Evolutionary conservation across 2,113 vertebrate species (phyloP), one percentile per base, ranked within the genome.

Genomic region (Heloderma charlesbogerti): DNA sequence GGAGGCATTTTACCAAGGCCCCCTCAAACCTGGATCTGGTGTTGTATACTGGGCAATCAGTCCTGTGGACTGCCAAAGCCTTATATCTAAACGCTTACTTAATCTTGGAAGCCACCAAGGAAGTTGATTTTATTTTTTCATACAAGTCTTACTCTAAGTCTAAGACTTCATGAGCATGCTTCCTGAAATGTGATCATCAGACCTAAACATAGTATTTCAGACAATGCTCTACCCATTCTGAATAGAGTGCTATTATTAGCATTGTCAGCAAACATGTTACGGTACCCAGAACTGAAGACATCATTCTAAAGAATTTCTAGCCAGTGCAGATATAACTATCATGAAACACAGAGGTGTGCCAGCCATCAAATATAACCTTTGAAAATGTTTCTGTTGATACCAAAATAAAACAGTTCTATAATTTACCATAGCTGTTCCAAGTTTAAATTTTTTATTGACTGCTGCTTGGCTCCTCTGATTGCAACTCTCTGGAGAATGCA

Each of bases 361-460:
- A 88, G 77, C 94, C 89, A 92, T 94, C 91, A 95, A 88, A 91
- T 29, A 88, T 74, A 3, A 54, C 4, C 37, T 95, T 94, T 94
- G 60, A 60, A 92, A 84, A 57, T 89, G 93, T 95, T 89, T 95
- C 82, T 80, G 43, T 93, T 91, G 69, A 45, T 93, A 81, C 86
- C 93, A 91, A 87, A 74, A 29, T 82, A 87, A 94, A 96, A 93
- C 87, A 94, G 20, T 94, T 92, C 93, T 92, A 13, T 92, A 82
- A 92, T 90, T 94, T 93, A 93, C 66, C 57, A 78, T 85, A 93
- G n/a, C 60, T 84, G 20, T 89, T 83, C 27, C 8, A 89, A 69
- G 80, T 95, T 93, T 94, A 67, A 92, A 93, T 94, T 92, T 95
- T 96, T 95, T 81, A 71, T 93, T 91, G 74, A 94, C 86, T 94